Conservation (phyloP, 2,797 vertebrate genomes). For the Graptemys geographica region DNA sequence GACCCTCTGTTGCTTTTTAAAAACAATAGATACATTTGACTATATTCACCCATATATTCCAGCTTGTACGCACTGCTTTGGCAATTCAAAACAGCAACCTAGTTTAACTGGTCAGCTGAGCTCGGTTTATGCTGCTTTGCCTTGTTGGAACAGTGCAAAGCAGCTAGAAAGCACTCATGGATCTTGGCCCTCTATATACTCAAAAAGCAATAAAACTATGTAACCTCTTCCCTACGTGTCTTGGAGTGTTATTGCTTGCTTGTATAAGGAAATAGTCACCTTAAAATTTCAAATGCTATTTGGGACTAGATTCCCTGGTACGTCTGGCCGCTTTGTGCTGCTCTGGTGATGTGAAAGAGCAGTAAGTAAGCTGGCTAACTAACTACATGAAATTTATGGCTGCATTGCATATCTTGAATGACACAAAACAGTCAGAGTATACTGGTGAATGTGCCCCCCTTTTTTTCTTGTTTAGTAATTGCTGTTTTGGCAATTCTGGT, state of each 20-base stretch:
- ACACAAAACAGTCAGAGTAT: conserved; percentile 49
- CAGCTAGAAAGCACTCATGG: not conserved
- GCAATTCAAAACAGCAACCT: not conserved
- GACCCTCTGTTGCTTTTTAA: not conserved
- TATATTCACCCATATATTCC: not conserved
- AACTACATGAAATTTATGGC: conserved; percentile 71
- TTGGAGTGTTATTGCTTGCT: conserved; percentile 60
- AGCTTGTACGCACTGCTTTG: not conserved
- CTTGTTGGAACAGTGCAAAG: not conserved
- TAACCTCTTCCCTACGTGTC: conserved; percentile 15
- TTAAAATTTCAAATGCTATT: conserved; percentile 55
- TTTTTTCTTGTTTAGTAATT: conserved; percentile 44
- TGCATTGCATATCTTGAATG: conserved; percentile 65
- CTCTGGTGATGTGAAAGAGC: conserved; percentile 69
- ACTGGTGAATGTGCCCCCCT: conserved; percentile 40
- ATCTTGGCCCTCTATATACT: not conserved
- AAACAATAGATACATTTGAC: not conserved
- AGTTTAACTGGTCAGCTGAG: not conserved
- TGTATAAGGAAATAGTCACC: conserved; percentile 53
- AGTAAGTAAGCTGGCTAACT: conserved; percentile 69
- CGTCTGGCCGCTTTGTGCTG: conserved; percentile 69
- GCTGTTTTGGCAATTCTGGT: not conserved
- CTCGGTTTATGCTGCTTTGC: not conserved
- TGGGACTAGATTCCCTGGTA: conserved; percentile 66
- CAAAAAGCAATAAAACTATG: conserved; percentile 16